These are phyloP conservation scores for Volucella inflata DNA, from an alignment of 2,888 invertebrate genomes.

Conservation along the genomic window DNA sequence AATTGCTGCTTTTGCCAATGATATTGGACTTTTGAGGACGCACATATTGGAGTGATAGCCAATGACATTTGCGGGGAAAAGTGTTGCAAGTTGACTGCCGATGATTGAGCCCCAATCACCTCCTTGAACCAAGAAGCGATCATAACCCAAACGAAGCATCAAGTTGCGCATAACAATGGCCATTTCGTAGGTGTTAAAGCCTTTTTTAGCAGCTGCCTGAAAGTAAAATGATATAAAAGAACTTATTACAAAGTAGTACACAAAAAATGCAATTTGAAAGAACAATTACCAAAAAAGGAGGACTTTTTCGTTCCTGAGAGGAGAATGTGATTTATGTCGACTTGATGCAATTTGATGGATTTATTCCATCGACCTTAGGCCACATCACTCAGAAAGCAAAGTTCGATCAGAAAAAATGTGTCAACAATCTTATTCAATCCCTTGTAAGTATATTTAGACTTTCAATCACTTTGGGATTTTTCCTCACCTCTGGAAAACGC, in stretches of 20 bases:
- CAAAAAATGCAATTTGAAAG: not conserved
- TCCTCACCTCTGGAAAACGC: no score
- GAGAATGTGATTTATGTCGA: no score
- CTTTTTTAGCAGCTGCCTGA: slow-evolving; percentile 85
- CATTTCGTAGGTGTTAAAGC: slow-evolving; percentile 85
- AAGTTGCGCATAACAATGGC: slow-evolving; percentile 86
- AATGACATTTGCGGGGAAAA: slow-evolving; percentile 85
- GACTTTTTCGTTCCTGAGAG: no score
- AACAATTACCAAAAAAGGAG: not conserved
- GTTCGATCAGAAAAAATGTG: no score
- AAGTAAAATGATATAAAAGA: slow-evolving; percentile 11
- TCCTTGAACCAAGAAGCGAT: slow-evolving; percentile 87
- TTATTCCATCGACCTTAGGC: no score
- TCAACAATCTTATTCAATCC: no score
- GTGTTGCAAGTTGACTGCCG: slow-evolving; percentile 85
- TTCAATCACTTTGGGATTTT: no score
- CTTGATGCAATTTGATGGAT: no score
- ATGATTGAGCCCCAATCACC: slow-evolving; percentile 91
- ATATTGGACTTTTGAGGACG: slow-evolving; percentile 76
- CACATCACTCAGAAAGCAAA: no score
- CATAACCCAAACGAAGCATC: slow-evolving; percentile 86
- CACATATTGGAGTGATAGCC: slow-evolving; percentile 87
- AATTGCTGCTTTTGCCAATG: slow-evolving; percentile 80
- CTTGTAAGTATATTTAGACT: no score
- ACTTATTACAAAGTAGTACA: not conserved